A percentile compares a stretch with the other conserved stretches of the same genome.
phyloP scores from a whole-genome alignment of 2,797 vertebrate genomes.

The Rhabdomys pumilio region DNA sequence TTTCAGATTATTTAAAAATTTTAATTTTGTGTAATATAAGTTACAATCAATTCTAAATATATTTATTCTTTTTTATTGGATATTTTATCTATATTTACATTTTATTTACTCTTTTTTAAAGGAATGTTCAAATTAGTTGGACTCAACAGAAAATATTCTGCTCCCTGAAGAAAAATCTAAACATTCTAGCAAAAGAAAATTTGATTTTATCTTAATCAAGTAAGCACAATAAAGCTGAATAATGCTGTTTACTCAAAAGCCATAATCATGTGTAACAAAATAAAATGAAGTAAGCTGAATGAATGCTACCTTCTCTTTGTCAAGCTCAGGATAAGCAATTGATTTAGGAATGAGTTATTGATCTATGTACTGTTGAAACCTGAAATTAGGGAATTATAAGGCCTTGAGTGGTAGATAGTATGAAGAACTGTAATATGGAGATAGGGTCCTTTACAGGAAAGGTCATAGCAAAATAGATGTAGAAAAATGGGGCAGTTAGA shows the following conservation, averaged over 20 bases:
- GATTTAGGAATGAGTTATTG: conserved; percentile 34
- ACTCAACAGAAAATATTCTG: conserved; percentile 33
- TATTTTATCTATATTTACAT: no score
- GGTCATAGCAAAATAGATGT: not conserved
- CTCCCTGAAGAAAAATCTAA: conserved; percentile 47
- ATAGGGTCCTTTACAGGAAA: conserved; percentile 42
- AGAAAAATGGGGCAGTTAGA: conserved; percentile 9
- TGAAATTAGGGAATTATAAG: not conserved
- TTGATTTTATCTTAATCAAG: conserved; percentile 22
- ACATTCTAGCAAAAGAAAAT: conserved; percentile 5
- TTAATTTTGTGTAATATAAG: not conserved
- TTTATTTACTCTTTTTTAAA: conserved; percentile 9
- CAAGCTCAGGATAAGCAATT: conserved; percentile 38
- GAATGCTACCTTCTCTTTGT: conserved; percentile 13
- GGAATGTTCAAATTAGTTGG: conserved; percentile 67
- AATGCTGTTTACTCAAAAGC: conserved; percentile 62
- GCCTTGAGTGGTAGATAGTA: not conserved
- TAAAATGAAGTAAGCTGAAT: conserved; percentile 27
- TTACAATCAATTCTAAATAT: not conserved
- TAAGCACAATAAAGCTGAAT: conserved; percentile 18
- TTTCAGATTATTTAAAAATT: conserved; percentile 33
- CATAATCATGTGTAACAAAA: not conserved
- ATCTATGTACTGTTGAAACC: not conserved
- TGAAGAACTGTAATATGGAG: not conserved
- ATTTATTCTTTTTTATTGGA: not conserved